Evolutionary conservation across 1,140 invertebrate species (phyloP).

Genomic region (Lepidurus couesii): DNA sequence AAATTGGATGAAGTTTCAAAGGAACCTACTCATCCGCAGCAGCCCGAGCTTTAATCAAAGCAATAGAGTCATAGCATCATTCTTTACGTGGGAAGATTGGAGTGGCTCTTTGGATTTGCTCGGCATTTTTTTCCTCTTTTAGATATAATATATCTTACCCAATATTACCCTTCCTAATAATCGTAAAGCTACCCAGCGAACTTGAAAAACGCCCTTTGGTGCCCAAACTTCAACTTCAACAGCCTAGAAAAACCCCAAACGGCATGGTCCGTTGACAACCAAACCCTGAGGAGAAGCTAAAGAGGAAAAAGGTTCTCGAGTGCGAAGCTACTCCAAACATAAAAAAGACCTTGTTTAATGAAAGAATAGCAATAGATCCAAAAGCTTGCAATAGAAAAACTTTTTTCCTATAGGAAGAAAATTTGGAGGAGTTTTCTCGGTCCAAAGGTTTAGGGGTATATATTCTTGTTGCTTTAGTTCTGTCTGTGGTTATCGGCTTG

Average conservation of each 20-base stretch:
- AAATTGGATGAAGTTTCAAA: slow-evolving; percentile 22
- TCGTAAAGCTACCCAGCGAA: neutral
- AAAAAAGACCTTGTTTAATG: neutral
- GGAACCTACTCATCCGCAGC: slow-evolving; percentile 13
- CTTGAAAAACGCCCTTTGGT: neutral
- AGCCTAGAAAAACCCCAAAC: neutral
- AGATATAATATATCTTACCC: neutral
- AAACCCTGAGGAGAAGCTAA: neutral
- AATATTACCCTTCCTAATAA: neutral
- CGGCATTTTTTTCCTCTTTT: neutral
- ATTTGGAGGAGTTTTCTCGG: neutral
- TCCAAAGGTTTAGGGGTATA: too few species aligned
- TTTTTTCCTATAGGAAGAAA: neutral
- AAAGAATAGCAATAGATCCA: neutral
- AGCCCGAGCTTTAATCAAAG: slow-evolving; percentile 11
- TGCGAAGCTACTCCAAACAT: neutral
- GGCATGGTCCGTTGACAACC: slow-evolving; percentile 11
- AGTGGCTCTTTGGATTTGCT: neutral
- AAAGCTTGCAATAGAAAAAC: neutral
- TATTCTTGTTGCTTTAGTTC: neutral
- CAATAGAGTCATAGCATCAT: slow-evolving; percentile 16
- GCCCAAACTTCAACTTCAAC: neutral
- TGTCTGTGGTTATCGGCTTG: neutral
- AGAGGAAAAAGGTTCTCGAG: neutral
- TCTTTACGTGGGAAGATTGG: neutral